phyloP scores from a whole-genome alignment of 2,113 vertebrate species.

The Bos javanicus region DNA sequence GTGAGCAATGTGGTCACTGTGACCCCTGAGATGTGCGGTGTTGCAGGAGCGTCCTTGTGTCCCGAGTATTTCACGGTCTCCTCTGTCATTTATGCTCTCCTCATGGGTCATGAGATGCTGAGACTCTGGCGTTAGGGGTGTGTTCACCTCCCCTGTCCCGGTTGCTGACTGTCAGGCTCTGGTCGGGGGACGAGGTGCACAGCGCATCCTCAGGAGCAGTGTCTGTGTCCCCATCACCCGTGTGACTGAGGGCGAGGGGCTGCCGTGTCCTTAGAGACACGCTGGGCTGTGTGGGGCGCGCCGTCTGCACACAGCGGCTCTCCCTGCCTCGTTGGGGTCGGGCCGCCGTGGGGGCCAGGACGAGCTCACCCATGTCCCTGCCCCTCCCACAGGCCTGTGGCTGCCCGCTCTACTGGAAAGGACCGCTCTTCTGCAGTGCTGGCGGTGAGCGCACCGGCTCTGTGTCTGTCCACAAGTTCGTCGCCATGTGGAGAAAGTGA shows the following conservation, averaged over 20 bases:
- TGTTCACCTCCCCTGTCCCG: neutral
- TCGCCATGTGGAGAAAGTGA: slow-evolving; percentile 99
- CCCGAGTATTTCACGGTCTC: fast-evolving
- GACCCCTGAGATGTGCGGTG: neutral
- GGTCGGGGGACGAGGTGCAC: fast-evolving
- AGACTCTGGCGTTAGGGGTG: too few relatives aligned
- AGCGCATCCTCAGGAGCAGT: fast-evolving
- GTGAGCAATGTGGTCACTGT: fast-evolving
- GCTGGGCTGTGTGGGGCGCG: neutral
- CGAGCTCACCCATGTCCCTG: fast-evolving
- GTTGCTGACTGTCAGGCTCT: neutral
- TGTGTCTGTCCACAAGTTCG: slow-evolving; percentile 95
- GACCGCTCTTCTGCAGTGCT: slow-evolving; percentile 91
- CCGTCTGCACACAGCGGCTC: neutral
- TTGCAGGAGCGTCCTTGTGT: fast-evolving
- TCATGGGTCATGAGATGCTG: neutral
- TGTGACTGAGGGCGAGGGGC: neutral
- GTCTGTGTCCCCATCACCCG: fast-evolving
- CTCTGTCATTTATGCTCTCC: neutral
- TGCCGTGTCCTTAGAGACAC: neutral
- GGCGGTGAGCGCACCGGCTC: slow-evolving; percentile 94
- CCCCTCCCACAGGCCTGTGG: slow-evolving; percentile 88
- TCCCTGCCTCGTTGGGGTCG: fast-evolving
- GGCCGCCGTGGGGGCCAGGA: fast-evolving
- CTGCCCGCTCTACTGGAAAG: slow-evolving; percentile 97